Percentiles rank a stretch among this genome's conserved stretches.
These are phyloP conservation scores for Sarotherodon lohbergeri DNA, from an alignment of 2,113 vertebrate genomes.

Conservation along the genomic window DNA sequence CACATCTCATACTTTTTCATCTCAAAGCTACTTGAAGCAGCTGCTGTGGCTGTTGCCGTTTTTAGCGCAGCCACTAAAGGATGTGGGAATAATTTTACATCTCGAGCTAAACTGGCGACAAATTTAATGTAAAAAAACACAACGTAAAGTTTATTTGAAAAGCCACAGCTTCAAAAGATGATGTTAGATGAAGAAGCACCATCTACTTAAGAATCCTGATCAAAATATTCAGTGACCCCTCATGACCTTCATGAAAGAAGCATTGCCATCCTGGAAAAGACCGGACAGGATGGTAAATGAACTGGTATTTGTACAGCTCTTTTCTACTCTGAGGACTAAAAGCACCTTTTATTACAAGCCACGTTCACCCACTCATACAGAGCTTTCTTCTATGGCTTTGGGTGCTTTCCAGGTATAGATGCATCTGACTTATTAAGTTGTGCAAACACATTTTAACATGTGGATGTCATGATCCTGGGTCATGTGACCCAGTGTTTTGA, in stretches of 20 bases:
- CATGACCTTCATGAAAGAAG: not conserved
- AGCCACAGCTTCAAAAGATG: not conserved
- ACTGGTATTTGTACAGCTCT: not conserved
- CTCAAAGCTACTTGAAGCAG: not conserved
- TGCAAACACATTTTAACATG: not conserved
- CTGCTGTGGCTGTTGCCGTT: not conserved
- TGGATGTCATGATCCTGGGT: accelerated
- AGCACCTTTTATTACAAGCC: accelerated
- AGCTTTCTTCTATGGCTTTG: accelerated
- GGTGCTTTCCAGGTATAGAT: not conserved
- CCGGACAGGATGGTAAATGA: not conserved
- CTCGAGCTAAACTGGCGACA: accelerated
- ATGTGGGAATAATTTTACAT: accelerated
- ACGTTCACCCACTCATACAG: not conserved
- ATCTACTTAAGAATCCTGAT: not conserved
- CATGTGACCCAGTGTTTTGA: not conserved
- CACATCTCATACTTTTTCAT: not conserved
- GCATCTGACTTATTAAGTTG: not conserved
- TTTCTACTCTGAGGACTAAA: not conserved
- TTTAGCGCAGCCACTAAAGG: not conserved
- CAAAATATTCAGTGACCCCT: not conserved
- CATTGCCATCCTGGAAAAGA: not conserved
- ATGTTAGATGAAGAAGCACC: not conserved
- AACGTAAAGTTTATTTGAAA: accelerated
- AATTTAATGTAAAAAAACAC: not conserved